Evolutionary conservation across 2,797 vertebrate genomes (phyloP), one percentile per base, ranked within the genome.

Genomic region (Gymnothorax reevesii): DNA sequence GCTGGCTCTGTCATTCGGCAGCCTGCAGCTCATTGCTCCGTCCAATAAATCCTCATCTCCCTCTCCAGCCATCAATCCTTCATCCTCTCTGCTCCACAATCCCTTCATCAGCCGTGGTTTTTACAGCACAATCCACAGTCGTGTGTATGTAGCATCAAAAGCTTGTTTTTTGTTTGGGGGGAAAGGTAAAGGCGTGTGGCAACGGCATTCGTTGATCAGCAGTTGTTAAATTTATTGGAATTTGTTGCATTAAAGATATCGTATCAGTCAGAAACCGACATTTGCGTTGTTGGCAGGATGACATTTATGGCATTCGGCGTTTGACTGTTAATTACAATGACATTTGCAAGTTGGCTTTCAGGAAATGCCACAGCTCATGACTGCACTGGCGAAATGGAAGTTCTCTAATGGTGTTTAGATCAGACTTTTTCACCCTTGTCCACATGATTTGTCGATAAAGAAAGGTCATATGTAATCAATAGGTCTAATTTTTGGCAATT

Each of bases 251-350:
- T 52, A 80, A 55, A 55, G 52, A 55, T 80, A 55, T 9, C 49
- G 55, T 83, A 59, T 83, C 55, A 57, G 82, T 83, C 57, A 27
- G 33, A 60, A 85, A 42, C 64, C 10, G 52, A 59, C 82, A 60
- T 83, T 60, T 57, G 15, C 82, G 60, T 55, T 60, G n/a, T 86
- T 88, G 87, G 86, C 86, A 90, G 83, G 82, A 88, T 91, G 89
- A 88, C 90, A 92, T 92, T 89, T 91, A 79, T 87, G 86, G 64
- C 64, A 82, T 86, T 84, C 89, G 89, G 85, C 88, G 90, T 87
- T 89, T 89, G 88, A 89, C 88, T 88, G 84, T 89, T 91, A 91
- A 92, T 91, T 90, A 89, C 75, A 22, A 27, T 92, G 91, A 92
- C 92, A 92, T 91, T 91, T 90, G 59, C 57, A 89, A 83, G 82